Percentiles rank a stretch among this genome's conserved stretches.
phyloP scores from a whole-genome alignment of 2,113 vertebrate species.

The Epinephelus fuscoguttatus region DNA sequence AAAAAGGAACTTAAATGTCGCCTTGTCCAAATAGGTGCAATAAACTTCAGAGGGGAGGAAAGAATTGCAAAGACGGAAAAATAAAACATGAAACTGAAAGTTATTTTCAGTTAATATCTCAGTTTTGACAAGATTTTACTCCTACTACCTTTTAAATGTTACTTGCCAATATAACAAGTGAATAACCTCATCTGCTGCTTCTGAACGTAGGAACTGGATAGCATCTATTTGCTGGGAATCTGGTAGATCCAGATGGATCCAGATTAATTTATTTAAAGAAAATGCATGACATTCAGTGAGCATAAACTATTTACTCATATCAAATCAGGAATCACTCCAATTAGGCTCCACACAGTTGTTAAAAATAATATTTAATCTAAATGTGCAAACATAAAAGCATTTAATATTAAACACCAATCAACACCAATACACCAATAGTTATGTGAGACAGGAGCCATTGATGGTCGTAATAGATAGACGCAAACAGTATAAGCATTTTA shows the following conservation, averaged over 20 bases:
- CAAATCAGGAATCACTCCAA: background rate
- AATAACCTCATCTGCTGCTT: background rate
- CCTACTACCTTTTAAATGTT: no score
- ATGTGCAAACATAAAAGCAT: background rate
- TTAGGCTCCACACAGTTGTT: background rate
- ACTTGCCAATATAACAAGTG: background rate
- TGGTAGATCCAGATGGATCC: background rate
- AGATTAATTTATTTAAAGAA: background rate
- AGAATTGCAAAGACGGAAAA: background rate
- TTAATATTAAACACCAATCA: background rate
- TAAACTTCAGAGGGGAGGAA: background rate
- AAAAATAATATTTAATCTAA: background rate
- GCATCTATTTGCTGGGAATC: background rate
- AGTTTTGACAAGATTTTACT: background rate
- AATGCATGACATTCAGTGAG: slow-evolving; percentile 16
- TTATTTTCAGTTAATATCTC: background rate
- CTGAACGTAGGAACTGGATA: background rate
- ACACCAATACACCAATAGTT: background rate
- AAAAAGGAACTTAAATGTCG: no score
- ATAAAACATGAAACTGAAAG: background rate
- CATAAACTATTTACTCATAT: background rate
- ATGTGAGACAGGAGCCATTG: background rate
- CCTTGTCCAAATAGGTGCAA: background rate
- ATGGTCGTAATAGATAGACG: background rate
- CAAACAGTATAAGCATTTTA: no score